Evolutionary conservation across 2,888 invertebrate genomes (phyloP).

Genomic region (Lochmaea crataegi): DNA sequence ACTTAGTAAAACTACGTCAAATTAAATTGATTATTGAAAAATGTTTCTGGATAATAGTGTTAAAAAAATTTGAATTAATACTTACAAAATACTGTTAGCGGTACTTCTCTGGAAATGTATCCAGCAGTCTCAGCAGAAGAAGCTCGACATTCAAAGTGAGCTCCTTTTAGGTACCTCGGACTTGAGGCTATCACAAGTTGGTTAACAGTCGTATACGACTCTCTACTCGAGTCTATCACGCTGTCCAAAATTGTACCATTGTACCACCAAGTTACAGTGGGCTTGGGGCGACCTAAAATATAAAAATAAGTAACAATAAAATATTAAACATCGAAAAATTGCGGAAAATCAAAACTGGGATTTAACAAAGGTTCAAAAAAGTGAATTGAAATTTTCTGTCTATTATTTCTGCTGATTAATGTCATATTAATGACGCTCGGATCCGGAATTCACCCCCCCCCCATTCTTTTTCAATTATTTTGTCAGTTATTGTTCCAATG

Average conservation of each 20-base stretch:
- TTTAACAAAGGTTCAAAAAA: too few relatives aligned
- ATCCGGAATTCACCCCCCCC: too few relatives aligned
- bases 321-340: background rate
- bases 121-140: conserved; percentile 78
- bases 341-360: too few relatives aligned
- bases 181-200: conserved; percentile 80
- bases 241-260: conserved; percentile 80
- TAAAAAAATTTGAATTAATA: conserved; percentile 35
- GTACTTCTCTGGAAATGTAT: conserved; percentile 78
- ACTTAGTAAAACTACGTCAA: too few relatives aligned
- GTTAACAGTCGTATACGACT: conserved; percentile 74
- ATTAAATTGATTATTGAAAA: too few relatives aligned
- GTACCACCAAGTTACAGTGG: conserved; percentile 86
- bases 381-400: too few relatives aligned
- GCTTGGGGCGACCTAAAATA: conserved; percentile 80
- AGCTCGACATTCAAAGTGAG: conserved; percentile 81
- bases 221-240: conserved; percentile 76
- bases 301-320: background rate
- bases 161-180: conserved; percentile 78
- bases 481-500: too few relatives aligned
- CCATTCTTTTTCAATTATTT: too few relatives aligned
- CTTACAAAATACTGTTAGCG: conserved; percentile 76
- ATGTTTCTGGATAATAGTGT: background rate
- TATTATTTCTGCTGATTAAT: too few relatives aligned
- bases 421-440: too few relatives aligned